phyloP scores from a whole-genome alignment of 2,113 vertebrate genomes.

The Cheilinus undulatus region DNA sequence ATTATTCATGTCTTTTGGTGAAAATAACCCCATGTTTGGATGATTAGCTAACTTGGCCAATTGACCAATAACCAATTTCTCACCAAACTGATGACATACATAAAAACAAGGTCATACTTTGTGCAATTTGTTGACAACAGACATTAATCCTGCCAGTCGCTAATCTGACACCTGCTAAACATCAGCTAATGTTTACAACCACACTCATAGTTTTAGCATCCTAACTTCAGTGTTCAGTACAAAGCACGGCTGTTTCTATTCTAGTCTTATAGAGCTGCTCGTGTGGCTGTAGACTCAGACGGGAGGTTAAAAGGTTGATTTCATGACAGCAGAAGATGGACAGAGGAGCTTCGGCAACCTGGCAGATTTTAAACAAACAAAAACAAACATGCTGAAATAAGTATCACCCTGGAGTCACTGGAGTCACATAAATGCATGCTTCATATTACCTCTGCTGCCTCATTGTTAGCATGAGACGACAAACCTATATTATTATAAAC shows the following conservation, averaged over 20 bases:
- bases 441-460: not conserved
- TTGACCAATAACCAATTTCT: too few relatives aligned
- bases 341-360: not conserved
- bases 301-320: too few relatives aligned
- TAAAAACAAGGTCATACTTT: too few relatives aligned
- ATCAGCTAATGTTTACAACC: not conserved
- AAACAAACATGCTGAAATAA: not conserved
- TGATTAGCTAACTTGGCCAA: too few relatives aligned
- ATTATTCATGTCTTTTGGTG: too few relatives aligned
- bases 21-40: too few relatives aligned
- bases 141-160: too few relatives aligned
- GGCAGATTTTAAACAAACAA: not conserved
- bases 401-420: not conserved
- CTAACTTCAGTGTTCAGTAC: not conserved
- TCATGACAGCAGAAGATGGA: not conserved
- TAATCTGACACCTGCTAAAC: too few relatives aligned
- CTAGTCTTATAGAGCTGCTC: too few relatives aligned
- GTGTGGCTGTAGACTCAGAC: not conserved
- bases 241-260: not conserved
- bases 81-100: too few relatives aligned
- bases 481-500: conserved; percentile 22
- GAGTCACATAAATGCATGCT: conserved; percentile 40
- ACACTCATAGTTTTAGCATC: not conserved
- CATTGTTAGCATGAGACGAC: conserved; percentile 12
- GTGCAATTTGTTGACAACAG: too few relatives aligned